These are phyloP conservation scores for Xanthia togata DNA, from an alignment of 2,888 invertebrate species.

Conservation along the genomic window DNA sequence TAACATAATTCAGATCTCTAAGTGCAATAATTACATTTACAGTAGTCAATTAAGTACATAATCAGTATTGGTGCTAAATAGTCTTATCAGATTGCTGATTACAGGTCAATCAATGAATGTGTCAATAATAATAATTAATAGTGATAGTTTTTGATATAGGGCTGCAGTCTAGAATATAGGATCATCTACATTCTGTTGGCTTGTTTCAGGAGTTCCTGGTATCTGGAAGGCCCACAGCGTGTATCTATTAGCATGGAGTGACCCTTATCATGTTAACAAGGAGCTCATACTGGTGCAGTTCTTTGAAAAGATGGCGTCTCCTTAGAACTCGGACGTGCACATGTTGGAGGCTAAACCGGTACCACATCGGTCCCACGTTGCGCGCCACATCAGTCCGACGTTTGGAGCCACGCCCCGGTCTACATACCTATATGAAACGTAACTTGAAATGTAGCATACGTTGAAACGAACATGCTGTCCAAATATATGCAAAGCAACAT, in stretches of 20 bases:
- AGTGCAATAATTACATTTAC: too few relatives aligned
- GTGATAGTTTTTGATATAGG: not conserved
- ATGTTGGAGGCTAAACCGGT: too few relatives aligned
- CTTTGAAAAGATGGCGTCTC: not conserved
- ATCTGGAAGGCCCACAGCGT: constrained; percentile 94
- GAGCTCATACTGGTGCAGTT: not conserved
- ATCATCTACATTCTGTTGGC: constrained; percentile 98
- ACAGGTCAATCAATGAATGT: not conserved
- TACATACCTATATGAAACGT: too few relatives aligned
- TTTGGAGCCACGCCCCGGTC: not conserved
- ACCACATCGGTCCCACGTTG: not conserved
- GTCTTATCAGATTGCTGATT: constrained; percentile 2
- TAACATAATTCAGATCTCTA: not conserved
- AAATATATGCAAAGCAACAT: too few relatives aligned
- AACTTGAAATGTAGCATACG: too few relatives aligned
- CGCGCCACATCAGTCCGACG: not conserved
- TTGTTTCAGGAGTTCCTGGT: constrained; percentile 96
- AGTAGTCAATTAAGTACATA: not conserved
- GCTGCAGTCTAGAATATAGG: constrained; percentile 59
- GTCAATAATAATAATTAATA: not conserved
- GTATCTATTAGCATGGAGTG: constrained; percentile 67
- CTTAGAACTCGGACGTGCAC: not conserved
- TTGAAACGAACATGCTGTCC: too few relatives aligned
- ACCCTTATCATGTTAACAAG: not conserved
- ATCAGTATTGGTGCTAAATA: constrained; percentile 1